Conservation (phyloP, 2,113 vertebrate genomes). For the Rhinoderma darwinii region DNA sequence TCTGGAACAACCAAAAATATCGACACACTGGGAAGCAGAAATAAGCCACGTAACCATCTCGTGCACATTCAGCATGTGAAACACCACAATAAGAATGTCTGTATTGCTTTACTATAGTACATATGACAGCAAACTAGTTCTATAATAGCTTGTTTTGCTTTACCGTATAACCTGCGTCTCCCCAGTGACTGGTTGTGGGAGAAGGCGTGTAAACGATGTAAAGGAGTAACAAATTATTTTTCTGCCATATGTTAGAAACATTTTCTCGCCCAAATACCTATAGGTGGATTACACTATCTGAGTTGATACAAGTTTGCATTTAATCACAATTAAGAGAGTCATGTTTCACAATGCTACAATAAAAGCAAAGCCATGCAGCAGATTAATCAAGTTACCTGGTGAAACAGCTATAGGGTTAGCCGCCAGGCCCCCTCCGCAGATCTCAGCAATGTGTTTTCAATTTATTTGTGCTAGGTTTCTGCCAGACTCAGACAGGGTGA, state of each 20-base stretch:
- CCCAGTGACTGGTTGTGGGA: neutral
- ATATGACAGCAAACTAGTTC: neutral
- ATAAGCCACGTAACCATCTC: neutral
- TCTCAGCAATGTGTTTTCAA: conserved; percentile 51
- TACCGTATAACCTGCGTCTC: neutral
- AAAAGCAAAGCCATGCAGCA: neutral
- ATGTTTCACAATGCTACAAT: conserved; percentile 9
- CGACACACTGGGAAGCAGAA: neutral
- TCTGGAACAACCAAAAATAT: neutral
- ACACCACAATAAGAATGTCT: neutral
- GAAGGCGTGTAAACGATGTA: neutral
- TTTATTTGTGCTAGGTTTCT: conserved; percentile 45
- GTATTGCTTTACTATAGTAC: neutral
- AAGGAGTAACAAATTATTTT: neutral
- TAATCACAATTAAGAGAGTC: conserved; percentile 34
- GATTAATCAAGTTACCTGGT: conserved; percentile 24
- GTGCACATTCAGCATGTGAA: neutral
- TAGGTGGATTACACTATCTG: neutral
- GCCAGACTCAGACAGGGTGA: conserved; percentile 50
- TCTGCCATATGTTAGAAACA: neutral
- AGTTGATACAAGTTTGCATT: conserved; percentile 7
- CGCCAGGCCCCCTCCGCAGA: neutral
- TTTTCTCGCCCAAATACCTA: neutral
- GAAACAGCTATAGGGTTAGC: conserved; percentile 39
- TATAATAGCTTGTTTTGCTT: neutral